phyloP scores from a whole-genome alignment of 2,113 vertebrate genomes.

The Strigops habroptila region DNA sequence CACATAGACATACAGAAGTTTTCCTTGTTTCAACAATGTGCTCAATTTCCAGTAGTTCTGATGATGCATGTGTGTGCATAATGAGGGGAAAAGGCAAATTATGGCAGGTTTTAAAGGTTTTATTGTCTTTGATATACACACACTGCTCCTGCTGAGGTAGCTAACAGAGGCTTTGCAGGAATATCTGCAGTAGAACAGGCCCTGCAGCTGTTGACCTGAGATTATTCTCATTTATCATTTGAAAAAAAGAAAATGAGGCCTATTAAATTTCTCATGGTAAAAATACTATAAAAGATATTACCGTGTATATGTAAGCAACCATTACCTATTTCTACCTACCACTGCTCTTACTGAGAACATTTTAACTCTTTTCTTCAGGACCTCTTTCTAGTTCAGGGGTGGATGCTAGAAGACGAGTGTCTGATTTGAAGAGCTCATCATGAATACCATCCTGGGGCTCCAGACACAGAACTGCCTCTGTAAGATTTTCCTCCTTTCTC shows the following conservation, averaged over 20 bases:
- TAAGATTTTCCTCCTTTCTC: neutral
- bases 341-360: neutral
- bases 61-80: neutral
- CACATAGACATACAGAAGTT: neutral
- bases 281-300: neutral
- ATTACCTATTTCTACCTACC: neutral
- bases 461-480: neutral
- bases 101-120: neutral
- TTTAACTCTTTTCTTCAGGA: neutral
- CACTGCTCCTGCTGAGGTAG: neutral
- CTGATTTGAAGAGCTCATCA: neutral
- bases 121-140: neutral
- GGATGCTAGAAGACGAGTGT: neutral
- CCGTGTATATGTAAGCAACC: neutral
- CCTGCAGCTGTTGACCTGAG: neutral
- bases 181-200: neutral
- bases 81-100: slow-evolving; percentile 2
- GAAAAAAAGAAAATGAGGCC: neutral
- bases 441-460: neutral
- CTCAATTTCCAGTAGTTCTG: neutral
- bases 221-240: slow-evolving; percentile 3
- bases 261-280: neutral
- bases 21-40: neutral
- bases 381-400: neutral
- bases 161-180: neutral